Evolutionary conservation across 2,888 invertebrate species (phyloP).

Genomic region (Noctua comes): DNA sequence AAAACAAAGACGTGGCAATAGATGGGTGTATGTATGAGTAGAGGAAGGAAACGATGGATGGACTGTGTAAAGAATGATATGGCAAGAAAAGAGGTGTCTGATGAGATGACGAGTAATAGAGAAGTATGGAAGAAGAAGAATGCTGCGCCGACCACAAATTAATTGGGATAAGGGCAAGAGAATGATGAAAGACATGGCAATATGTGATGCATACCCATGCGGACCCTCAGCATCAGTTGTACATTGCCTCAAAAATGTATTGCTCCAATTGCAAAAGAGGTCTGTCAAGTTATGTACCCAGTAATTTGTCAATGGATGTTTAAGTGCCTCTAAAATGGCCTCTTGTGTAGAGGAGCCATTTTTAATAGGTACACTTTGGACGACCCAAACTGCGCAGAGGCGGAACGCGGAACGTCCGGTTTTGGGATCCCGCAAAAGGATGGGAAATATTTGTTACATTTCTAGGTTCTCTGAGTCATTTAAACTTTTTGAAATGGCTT

Average conservation of each 20-base stretch:
- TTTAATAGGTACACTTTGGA: slow-evolving; percentile 56
- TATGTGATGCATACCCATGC: not conserved
- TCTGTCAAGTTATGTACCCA: slow-evolving; percentile 4
- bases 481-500: slow-evolving; percentile 38
- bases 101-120: too few relatives aligned
- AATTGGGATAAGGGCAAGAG: too few relatives aligned
- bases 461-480: slow-evolving; percentile 24
- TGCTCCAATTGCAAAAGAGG: slow-evolving; percentile 24
- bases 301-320: slow-evolving; percentile 54
- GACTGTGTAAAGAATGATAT: too few relatives aligned
- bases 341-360: slow-evolving; percentile 47
- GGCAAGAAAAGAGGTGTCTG: too few relatives aligned
- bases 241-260: not conserved
- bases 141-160: too few relatives aligned
- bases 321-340: slow-evolving; percentile 56
- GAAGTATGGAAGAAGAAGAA: too few relatives aligned
- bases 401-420: slow-evolving; percentile 47
- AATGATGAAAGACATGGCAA: not conserved
- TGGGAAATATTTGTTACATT: slow-evolving; percentile 47
- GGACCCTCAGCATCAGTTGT: not conserved
- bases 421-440: slow-evolving; percentile 31
- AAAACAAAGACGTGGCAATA: not conserved
- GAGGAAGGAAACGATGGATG: too few relatives aligned
- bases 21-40: too few relatives aligned
- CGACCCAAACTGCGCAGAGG: slow-evolving; percentile 47